These are phyloP conservation scores for Eubasilissa regina DNA, from an alignment of 1,140 invertebrate genomes.

Conservation along the genomic window DNA sequence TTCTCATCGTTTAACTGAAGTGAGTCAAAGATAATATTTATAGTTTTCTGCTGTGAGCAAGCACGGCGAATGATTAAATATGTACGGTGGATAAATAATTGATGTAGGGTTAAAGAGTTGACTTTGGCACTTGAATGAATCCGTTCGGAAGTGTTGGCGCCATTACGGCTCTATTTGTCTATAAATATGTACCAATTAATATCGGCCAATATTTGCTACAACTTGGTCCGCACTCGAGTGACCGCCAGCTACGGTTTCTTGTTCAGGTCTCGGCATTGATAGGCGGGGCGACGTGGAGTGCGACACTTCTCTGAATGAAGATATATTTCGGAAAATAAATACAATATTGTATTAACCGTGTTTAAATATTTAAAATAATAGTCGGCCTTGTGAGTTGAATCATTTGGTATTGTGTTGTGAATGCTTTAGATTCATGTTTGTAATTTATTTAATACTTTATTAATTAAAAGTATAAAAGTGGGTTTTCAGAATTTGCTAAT, in stretches of 20 bases:
- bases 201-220: conserved; percentile 28
- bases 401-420: no score
- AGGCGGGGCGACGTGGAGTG: no score
- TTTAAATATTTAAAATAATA: no score
- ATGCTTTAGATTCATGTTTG: not conserved
- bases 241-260: no score
- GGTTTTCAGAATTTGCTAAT: no score
- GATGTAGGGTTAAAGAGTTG: conserved; percentile 38
- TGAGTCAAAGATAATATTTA: conserved; percentile 48
- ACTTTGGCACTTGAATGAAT: conserved; percentile 38
- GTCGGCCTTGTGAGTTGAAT: no score
- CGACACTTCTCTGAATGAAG: no score
- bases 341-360: no score
- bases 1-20: not conserved
- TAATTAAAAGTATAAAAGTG: no score
- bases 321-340: no score
- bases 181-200: conserved; percentile 46
- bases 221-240: not conserved
- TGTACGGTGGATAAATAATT: conserved; percentile 43
- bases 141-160: conserved; percentile 12
- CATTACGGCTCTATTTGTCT: conserved; percentile 28
- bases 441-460: no score
- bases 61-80: conserved; percentile 32
- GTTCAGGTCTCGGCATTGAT: no score
- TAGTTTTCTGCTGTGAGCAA: conserved; percentile 13